These are phyloP conservation scores for Rosalia funebris DNA, from an alignment of 2,888 invertebrate species.

Conservation along the genomic window DNA sequence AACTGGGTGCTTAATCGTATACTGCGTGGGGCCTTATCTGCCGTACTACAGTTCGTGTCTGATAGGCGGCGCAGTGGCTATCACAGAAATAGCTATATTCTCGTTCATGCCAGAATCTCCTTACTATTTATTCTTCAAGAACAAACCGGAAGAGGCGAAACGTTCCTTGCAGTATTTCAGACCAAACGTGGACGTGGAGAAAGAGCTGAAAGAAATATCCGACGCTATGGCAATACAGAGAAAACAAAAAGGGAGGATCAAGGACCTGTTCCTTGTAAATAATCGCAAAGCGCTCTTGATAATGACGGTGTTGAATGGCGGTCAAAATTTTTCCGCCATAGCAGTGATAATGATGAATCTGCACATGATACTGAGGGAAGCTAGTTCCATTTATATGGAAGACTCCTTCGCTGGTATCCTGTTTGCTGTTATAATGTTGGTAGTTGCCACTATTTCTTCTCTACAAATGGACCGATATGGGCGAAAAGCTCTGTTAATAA, in stretches of 20 bases:
- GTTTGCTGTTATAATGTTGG: conserved; percentile 58
- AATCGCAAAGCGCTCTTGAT: conserved; percentile 59
- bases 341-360: conserved; percentile 63
- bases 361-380: conserved; percentile 58
- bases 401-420: conserved; percentile 57
- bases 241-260: conserved; percentile 55
- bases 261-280: conserved; percentile 58
- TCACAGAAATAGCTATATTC: conserved; percentile 55
- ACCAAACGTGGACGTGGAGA: conserved; percentile 49
- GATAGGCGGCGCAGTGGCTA: conserved; percentile 54
- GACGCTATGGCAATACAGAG: conserved; percentile 57
- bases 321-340: conserved; percentile 60
- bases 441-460: conserved; percentile 54
- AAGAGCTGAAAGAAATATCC: conserved; percentile 57
- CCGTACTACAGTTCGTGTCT: conserved; percentile 54
- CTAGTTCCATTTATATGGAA: conserved; percentile 55
- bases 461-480: conserved; percentile 59
- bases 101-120: conserved; percentile 62
- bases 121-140: conserved; percentile 57
- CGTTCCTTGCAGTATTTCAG: conserved; percentile 54
- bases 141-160: conserved; percentile 53
- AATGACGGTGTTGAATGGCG: conserved; percentile 58
- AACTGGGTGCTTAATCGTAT: conserved; percentile 56
- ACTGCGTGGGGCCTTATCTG: conserved; percentile 57
- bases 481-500: conserved; percentile 54